Conservation (phyloP, 2,797 vertebrate genomes). For the Hydrophis major region DNA sequence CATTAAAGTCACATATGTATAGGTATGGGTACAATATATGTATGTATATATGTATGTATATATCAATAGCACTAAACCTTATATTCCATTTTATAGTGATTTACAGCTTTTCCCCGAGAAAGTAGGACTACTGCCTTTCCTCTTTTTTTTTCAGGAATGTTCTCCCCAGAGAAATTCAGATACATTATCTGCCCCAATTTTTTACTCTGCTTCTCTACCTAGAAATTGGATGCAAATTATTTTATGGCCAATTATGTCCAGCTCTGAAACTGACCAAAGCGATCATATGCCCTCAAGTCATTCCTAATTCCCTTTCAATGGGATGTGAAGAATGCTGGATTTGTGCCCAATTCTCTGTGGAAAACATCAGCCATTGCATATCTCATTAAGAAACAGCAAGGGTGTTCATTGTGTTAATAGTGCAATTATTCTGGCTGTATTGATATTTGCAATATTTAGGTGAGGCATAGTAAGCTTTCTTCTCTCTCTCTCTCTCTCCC, state of each 20-base stretch:
- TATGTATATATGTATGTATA: no score
- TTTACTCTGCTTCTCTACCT: background rate
- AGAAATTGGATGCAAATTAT: background rate
- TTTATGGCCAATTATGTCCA: background rate
- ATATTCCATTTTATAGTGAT: no score
- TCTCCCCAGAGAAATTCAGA: background rate
- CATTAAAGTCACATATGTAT: background rate
- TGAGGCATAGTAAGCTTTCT: background rate
- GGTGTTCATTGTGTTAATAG: background rate
- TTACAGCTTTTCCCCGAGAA: no score
- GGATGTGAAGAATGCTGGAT: background rate
- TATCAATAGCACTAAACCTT: no score
- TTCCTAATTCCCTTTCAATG: background rate
- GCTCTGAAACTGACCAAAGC: background rate
- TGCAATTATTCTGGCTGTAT: background rate
- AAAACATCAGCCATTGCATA: background rate
- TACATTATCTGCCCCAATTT: background rate
- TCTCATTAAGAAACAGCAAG: background rate
- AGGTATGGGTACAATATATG: background rate
- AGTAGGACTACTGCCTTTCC: no score
- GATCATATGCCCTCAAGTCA: background rate
- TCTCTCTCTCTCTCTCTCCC: background rate
- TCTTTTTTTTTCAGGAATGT: background rate
- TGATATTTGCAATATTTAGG: background rate
- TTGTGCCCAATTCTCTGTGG: background rate